Conservation (phyloP, 2,113 vertebrate genomes). For the Solea solea region DNA sequence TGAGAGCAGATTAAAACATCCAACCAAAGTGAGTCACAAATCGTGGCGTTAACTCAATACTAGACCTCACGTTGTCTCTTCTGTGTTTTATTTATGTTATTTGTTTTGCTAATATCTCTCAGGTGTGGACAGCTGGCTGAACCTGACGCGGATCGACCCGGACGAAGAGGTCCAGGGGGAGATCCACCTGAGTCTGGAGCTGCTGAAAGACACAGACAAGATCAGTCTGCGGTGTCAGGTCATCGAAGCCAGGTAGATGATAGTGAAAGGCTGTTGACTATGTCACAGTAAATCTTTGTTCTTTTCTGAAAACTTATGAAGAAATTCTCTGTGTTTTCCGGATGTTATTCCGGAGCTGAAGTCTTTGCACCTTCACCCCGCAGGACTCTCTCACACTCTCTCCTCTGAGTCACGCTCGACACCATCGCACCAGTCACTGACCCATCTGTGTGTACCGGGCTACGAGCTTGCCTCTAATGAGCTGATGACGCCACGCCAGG, state of each 20-base stretch:
- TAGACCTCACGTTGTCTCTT: too few species aligned
- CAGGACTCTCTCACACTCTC: constrained; percentile 46
- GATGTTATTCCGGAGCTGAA: constrained; percentile 32
- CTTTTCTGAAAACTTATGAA: too few species aligned
- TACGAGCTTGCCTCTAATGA: constrained; percentile 57
- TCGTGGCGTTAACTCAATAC: too few species aligned
- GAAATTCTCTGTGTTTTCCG: too few species aligned
- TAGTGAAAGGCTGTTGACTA: too few species aligned
- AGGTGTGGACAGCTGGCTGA: constrained; percentile 91
- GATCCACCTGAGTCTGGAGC: constrained; percentile 83
- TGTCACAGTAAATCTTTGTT: too few species aligned
- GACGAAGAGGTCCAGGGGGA: constrained; percentile 92
- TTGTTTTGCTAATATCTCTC: neutral
- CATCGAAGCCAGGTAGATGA: constrained; percentile 84
- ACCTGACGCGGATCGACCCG: constrained; percentile 85
- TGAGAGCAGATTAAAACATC: too few species aligned
- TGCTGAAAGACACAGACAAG: constrained; percentile 71
- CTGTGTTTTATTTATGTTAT: too few species aligned
- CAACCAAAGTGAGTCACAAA: too few species aligned
- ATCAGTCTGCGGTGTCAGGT: constrained; percentile 84
- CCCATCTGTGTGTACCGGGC: constrained; percentile 65
- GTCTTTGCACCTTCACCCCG: constrained; percentile 37
- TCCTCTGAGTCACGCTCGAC: constrained; percentile 43
- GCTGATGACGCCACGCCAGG: constrained; percentile 45
- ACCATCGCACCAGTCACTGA: constrained; percentile 60